Evolutionary conservation across 2,888 invertebrate genomes (phyloP), one percentile per base, ranked within the genome.

Genomic region (Epirrhoe alternata): DNA sequence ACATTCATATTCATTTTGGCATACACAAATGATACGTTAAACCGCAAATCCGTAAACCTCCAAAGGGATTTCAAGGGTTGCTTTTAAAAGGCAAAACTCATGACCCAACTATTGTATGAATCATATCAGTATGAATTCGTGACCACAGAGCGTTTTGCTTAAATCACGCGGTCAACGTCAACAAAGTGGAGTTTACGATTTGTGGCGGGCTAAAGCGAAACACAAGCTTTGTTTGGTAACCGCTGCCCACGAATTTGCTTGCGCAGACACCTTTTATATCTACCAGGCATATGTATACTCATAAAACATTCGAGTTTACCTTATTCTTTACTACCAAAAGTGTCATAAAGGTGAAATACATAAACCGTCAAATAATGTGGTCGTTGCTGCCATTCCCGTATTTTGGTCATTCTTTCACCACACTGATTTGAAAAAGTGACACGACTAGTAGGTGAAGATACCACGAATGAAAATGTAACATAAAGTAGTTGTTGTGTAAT

Each of bases 131-230:
- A 68, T 62, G 74, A 75, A 75, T 71, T 73, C 60, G 70, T 57
- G 71, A 79, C 84, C 83, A 74, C 76, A 77, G 67, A 71, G 73
- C 70, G 62, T 66, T 74, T 73, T 71, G 71, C 73, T 75, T 77
- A 78, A 81, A 81, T 78, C 77, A 81, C 78, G 81, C 77, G 83
- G 84, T 81, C 73, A 77, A 71, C 69, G 77, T 68, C 80, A 81
- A 83, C 81, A 82, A 82, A 83, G 80, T 77, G 74, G 74, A 77
- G 76, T 78, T 81, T 77, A 80, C 78, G 78, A 78, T 77, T 57
- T 83, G 86, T 70, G 86, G 86, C 52, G 47, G 35, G 38, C 35
- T 49, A 35, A 50, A 17, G 45, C 47, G 14, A 54, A 59, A 54
- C 49, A 59, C 59, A 14, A 49, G 64, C 45, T 51, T 42, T 60